Base-by-base conservation (phyloP, 2,113 vertebrate genomes). In the Puffinus mauretanicus region DNA sequence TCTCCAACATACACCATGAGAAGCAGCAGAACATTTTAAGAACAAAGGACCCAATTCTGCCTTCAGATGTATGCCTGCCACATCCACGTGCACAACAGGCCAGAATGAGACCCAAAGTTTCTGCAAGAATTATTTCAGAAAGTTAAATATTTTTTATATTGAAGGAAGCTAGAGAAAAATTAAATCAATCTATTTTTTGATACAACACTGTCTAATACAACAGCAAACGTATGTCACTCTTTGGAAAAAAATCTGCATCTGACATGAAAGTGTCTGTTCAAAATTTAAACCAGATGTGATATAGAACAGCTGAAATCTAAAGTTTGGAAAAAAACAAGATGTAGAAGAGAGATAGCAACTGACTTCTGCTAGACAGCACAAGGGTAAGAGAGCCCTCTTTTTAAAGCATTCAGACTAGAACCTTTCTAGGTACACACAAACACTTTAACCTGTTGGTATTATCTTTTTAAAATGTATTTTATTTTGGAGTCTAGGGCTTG, bases 251-350 rank as follows among this genome's bases (percentile, higher is more conserved):
- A 83, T 91, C 69, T 82, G 73, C 75, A 82, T 88, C 73, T 91
- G 64, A 89, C 67, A 90, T 90, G 60, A 58, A 93, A 97, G 65
- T 90, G 38, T 88, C 80, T 70, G 51, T 67, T 93, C 60, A 83
- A 77, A 93, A 93, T 92, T 83, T 92, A 97, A 97, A 96, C 95
- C 97, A 98, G 94, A 97, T 97, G 97, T 96, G 96, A 96, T 96
- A 94, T 15, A 95, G 94, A 97, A 95, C 94, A 97, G 95, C 94
- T 96, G 95, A 98, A 97, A 97, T 91, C 93, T 82, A 96, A 97
- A 96, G 82, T 98, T 96, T 93, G 82, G 67, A 78, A 61, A 93
- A 97, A 94, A 94, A 69, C 90, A 96, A 81, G 87, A 96, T 91
- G 89, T 81, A 95, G 86, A 96, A 97, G 90, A 96, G 88, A 96